These are phyloP conservation scores for Butorides virescens DNA, from an alignment of 2,113 vertebrate genomes.

Conservation along the genomic window DNA sequence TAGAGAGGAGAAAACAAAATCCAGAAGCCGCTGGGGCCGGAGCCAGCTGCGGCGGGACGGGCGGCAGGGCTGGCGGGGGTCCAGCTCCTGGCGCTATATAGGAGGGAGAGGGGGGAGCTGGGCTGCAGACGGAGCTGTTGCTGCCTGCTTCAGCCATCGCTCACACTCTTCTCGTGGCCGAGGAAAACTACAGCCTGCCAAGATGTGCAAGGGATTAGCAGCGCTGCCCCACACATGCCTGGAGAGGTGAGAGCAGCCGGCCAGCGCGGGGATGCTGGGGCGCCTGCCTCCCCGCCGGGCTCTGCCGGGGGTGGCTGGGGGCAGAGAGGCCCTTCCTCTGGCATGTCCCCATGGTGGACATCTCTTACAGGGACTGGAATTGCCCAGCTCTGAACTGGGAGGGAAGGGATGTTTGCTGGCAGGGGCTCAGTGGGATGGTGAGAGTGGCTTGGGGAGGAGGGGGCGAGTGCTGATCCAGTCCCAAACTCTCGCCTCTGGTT, in stretches of 20 bases:
- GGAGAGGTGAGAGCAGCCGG: constrained; percentile 40
- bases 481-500: not conserved
- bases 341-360: accelerated
- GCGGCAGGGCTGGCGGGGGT: constrained; percentile 2
- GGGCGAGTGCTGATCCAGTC: accelerated
- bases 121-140: not conserved
- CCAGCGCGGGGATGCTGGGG: accelerated
- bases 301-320: accelerated
- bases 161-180: not conserved
- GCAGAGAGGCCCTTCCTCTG: not conserved
- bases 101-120: not conserved
- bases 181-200: not conserved
- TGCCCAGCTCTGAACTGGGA: not conserved
- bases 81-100: constrained; percentile 29
- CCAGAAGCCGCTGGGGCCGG: not conserved
- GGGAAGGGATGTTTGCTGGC: not conserved
- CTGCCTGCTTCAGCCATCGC: not conserved
- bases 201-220: constrained; percentile 65
- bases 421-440: not conserved
- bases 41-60: not conserved
- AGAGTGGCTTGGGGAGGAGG: accelerated
- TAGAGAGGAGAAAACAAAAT: not conserved
- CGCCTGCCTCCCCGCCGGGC: not conserved
- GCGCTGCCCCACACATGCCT: constrained; percentile 59
- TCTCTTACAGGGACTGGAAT: accelerated